Percentiles rank a stretch among this genome's conserved stretches.
Conservation (phyloP, 2,888 invertebrate species). For the Strigamia transsilvanica region DNA sequence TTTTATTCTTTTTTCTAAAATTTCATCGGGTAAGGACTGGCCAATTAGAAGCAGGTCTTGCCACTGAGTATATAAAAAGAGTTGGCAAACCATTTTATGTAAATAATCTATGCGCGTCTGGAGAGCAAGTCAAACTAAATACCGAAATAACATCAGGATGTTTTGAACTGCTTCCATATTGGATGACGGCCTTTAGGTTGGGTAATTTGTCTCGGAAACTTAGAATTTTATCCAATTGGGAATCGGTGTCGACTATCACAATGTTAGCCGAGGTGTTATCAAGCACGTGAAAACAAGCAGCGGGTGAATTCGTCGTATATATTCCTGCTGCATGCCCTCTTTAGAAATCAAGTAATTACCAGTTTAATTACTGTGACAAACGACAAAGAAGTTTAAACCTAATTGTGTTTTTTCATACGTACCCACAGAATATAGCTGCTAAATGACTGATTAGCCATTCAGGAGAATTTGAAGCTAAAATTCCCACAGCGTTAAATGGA, state of each 20-base stretch:
- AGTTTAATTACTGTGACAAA: neutral
- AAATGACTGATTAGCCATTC: neutral
- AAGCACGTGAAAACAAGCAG: neutral
- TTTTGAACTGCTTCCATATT: neutral
- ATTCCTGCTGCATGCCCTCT: neutral
- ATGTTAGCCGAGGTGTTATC: neutral
- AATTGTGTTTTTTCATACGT: neutral
- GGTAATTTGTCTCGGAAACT: neutral
- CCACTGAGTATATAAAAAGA: slow-evolving; percentile 60
- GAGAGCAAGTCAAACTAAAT: no score
- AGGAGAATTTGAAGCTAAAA: neutral
- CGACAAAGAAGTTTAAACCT: no score
- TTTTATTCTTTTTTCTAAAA: slow-evolving; percentile 59
- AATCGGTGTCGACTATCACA: neutral
- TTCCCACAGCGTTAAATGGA: neutral
- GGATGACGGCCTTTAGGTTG: neutral
- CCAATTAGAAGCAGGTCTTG: slow-evolving; percentile 61
- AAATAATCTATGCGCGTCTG: no score
- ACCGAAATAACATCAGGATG: neutral
- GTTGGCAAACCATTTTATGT: no score
- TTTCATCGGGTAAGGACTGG: slow-evolving; percentile 59
- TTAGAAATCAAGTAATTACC: neutral
- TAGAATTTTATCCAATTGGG: neutral
- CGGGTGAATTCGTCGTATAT: neutral
- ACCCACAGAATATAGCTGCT: neutral